Base-by-base conservation (phyloP, 2,888 invertebrate species). In the Drosophila nr. fundita region DNA sequence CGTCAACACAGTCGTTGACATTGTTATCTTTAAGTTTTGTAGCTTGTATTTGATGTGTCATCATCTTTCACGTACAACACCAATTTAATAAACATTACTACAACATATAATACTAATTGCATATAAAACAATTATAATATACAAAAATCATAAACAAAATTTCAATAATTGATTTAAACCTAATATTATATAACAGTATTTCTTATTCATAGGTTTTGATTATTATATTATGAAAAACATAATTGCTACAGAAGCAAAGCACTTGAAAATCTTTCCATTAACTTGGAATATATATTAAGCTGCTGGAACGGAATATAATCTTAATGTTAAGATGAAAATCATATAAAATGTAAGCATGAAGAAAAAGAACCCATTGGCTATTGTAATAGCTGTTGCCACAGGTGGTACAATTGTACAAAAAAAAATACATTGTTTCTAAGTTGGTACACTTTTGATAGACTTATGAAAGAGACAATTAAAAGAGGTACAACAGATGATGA, bases 1-100 rank as follows among this genome's bases (percentile, higher is more conserved):
- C 70, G 27, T 27, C 27, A 68, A 68, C 78, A 81, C 45, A 24
- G 71, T 75, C 78, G 83, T 85, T 89, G 89, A 88, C 87, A 90
- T 90, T 88, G 90, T 86, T 89, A 82, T 88, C 81, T 80, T 82
- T 82, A 76, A 75, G 62, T 66, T 78, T 63, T 74, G 40, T 62
- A 62, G 49, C 49, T 38, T 38, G 27, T 38, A 59, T 72, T 83
- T 79, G 70, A 78, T 82, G 72, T 83, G 76, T 80, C 73, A 78
- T 78, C 73, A 66, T 80, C 29, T 18, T 78, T 58, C 62, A 57
- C 67, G 62, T 29, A 13, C 29, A 27, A 29, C 15, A 45, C 21
- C 21, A 15, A 15, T 15, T 24, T 42, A 21, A 42, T 45, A 13
- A 21, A 13, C 13, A 7, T 13, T 13, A 21, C 21, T 21, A 13